A percentile compares a stretch with the other conserved stretches of the same genome.
These are phyloP conservation scores for Cydia fagiglandana DNA, from an alignment of 1,140 invertebrate genomes.

Conservation along the genomic window DNA sequence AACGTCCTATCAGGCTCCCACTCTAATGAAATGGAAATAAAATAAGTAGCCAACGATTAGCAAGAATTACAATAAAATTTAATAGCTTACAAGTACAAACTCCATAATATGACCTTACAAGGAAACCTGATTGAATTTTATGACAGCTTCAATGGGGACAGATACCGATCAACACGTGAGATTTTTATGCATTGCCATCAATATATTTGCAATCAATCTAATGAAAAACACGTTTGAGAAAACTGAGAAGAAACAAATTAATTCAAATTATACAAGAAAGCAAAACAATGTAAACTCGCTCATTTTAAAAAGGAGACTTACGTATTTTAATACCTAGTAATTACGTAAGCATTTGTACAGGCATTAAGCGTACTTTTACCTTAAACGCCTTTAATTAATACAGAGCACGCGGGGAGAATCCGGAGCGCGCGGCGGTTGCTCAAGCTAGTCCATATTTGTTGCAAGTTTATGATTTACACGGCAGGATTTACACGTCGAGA, in stretches of 20 bases:
- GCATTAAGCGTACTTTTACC: slow-evolving; percentile 22
- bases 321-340: neutral
- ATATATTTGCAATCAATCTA: neutral
- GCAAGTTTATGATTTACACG: slow-evolving; percentile 29
- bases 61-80: slow-evolving; percentile 28
- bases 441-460: slow-evolving; percentile 24
- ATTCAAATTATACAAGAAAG: neutral
- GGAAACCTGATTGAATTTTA: slow-evolving; percentile 24
- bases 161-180: neutral
- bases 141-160: slow-evolving; percentile 18
- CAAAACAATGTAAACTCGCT: slow-evolving; percentile 1
- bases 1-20: neutral
- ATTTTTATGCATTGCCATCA: neutral
- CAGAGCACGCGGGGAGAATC: slow-evolving; percentile 19
- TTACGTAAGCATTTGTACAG: slow-evolving; percentile 9
- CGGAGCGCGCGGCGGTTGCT: slow-evolving; percentile 8
- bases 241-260: neutral
- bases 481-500: neutral
- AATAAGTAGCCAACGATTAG: slow-evolving; percentile 20
- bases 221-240: neutral
- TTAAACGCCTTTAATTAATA: slow-evolving; percentile 27
- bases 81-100: slow-evolving; percentile 16
- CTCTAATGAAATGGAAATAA: slow-evolving; percentile 26
- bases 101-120: slow-evolving; percentile 5
- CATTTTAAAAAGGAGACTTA: slow-evolving; percentile 12